Conservation (phyloP, 2,797 vertebrate genomes). For the Sitta carolinensis region DNA sequence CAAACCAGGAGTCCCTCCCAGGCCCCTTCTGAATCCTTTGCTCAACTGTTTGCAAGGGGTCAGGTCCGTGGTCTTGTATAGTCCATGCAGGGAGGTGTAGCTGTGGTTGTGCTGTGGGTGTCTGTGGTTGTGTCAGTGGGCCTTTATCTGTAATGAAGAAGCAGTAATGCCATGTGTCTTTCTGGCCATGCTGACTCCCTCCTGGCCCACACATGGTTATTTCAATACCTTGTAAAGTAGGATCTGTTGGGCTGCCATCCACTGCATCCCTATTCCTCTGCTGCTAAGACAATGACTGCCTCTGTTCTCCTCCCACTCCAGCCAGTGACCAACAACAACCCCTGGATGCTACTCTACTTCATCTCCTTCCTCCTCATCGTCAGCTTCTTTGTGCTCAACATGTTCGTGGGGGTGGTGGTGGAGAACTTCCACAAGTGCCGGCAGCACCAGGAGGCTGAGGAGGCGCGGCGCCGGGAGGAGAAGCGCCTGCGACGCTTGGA, state of each 20-base stretch:
- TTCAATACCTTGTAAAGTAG: neutral
- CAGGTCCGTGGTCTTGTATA: neutral
- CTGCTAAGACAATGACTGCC: neutral
- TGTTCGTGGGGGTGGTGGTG: constrained; percentile 91
- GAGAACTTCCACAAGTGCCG: constrained; percentile 94
- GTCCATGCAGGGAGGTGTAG: neutral
- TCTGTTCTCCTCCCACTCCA: constrained; percentile 18
- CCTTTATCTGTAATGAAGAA: neutral
- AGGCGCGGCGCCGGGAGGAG: constrained; percentile 82
- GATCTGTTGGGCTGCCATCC: neutral
- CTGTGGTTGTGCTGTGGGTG: neutral
- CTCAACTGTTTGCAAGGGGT: neutral
- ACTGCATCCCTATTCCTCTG: neutral
- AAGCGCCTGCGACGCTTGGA: constrained; percentile 89
- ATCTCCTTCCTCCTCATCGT: constrained; percentile 92
- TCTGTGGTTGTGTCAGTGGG: neutral
- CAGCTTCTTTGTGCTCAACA: constrained; percentile 92
- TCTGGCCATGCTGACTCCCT: neutral
- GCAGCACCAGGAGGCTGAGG: constrained; percentile 84
- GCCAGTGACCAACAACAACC: constrained; percentile 85
- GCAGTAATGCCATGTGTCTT: neutral
- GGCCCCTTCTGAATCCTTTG: neutral
- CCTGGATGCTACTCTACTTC: constrained; percentile 93
- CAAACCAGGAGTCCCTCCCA: neutral
- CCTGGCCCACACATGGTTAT: neutral